phyloP scores from a whole-genome alignment of 2,113 vertebrate genomes.

The Hippocampus mohnikei region DNA sequence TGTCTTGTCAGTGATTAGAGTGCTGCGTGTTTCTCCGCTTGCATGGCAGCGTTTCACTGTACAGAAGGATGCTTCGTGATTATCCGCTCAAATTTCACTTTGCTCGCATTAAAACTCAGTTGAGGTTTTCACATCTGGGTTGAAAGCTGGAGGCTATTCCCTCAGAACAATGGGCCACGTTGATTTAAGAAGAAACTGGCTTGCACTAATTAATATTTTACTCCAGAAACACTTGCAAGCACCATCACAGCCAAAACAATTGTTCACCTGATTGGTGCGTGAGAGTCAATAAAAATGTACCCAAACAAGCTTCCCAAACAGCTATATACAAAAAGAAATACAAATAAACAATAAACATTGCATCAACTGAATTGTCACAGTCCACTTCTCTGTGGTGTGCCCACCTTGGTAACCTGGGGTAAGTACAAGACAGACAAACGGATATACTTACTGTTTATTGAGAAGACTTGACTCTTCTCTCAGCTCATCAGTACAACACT shows the following conservation, averaged over 20 bases:
- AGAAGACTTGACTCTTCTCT: too few species aligned
- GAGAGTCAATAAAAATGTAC: background rate
- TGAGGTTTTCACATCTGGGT: background rate
- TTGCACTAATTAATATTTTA: background rate
- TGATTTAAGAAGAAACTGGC: background rate
- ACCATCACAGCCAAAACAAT: background rate
- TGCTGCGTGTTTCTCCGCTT: background rate
- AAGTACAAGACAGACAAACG: too few species aligned
- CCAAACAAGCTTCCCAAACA: background rate
- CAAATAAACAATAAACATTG: too few species aligned
- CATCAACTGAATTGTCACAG: too few species aligned
- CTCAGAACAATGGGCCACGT: background rate
- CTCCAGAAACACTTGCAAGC: background rate
- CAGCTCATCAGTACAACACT: too few species aligned
- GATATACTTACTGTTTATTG: too few species aligned
- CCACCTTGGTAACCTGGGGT: too few species aligned
- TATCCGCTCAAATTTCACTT: slow-evolving; percentile 6
- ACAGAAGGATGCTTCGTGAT: background rate
- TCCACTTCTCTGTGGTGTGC: too few species aligned
- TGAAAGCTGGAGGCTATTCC: background rate
- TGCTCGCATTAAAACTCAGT: slow-evolving; percentile 1
- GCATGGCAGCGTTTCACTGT: background rate
- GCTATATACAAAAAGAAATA: too few species aligned
- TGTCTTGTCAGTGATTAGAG: slow-evolving; percentile 3
- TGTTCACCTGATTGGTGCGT: background rate